Evolutionary conservation across 1,140 invertebrate genomes (phyloP), one percentile per base, ranked within the genome.

Genomic region (Rhynchophorus ferrugineus): DNA sequence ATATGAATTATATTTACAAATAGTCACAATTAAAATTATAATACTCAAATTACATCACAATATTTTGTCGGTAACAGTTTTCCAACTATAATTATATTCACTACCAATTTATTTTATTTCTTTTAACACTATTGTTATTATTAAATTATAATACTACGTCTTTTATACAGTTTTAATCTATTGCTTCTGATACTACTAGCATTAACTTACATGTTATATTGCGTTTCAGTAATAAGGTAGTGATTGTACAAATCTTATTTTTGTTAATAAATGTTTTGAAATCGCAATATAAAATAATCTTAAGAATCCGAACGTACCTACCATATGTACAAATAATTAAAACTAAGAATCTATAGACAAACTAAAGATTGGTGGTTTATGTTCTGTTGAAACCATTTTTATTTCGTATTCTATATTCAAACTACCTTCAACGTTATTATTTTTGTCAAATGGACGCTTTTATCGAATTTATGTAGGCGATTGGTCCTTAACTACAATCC

Each of bases 21-120:
- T 21, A 3, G 5, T 33, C n/a, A 55, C 49, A 44, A 13, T 44
- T 20, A 47, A 49, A 49, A 42, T 17, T 16, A 50, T 55, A 55
- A 59, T 55, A 58, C 53, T 54, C 60, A 54, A 41, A 62, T 62
- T 56, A 64, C 62, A 64, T 64, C 62, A 64, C 62, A 62, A 59
- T 49, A 55, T 60, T 53, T 54, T 29, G 5, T 56, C 46, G 58
- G 55, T 58, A 62, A 64, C 60, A 62, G 57, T 54, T 46, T 59
- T 36, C 48, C 17, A 24, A 45, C 36, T 45, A 45, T 21, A n/a
- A n/a, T 11, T 29, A 29, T 29, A 29, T 29, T 29, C 24, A 29
- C 24, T 29, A 29, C 24, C n/a, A n/a, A n/a, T n/a, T 29, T 29
- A 29, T 29, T 6, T 29, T 29, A 29, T 29, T 29, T 29, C 11